phyloP scores from a whole-genome alignment of 1,140 invertebrate genomes.

The Zaprionus davidi region DNA sequence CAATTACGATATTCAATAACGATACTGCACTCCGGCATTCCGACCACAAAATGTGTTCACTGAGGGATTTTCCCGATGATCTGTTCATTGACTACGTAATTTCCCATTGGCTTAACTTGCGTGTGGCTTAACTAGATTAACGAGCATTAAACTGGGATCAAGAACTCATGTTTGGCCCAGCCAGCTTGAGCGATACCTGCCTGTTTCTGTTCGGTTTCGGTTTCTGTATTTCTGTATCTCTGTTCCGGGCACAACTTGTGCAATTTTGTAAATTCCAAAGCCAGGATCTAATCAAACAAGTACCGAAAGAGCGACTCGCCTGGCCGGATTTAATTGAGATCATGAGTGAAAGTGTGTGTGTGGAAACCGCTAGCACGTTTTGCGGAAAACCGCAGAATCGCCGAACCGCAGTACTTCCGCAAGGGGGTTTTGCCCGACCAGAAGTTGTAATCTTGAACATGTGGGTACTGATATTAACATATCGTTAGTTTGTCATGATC shows the following conservation, averaged over 20 bases:
- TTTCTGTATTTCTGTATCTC: constrained; percentile 10
- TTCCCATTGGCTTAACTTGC: constrained; percentile 80
- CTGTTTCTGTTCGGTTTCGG: no score
- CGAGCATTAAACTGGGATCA: constrained; percentile 73
- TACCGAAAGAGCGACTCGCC: constrained; percentile 35
- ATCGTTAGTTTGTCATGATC: constrained; percentile 63
- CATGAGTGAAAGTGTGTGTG: constrained; percentile 54
- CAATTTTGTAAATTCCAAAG: constrained; percentile 80
- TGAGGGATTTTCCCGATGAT: constrained; percentile 62
- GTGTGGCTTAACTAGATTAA: constrained; percentile 64
- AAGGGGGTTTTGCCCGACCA: constrained; percentile 66
- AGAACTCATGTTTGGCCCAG: constrained; percentile 60
- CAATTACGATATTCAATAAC: constrained; percentile 28
- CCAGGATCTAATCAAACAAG: constrained; percentile 80
- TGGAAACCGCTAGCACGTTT: constrained; percentile 66
- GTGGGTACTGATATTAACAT: constrained; percentile 71
- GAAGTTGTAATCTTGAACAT: constrained; percentile 74
- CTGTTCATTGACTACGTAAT: constrained; percentile 77
- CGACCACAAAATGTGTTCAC: constrained; percentile 49
- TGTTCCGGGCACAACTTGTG: constrained; percentile 62
- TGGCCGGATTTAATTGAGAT: constrained; percentile 77
- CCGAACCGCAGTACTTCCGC: constrained; percentile 55
- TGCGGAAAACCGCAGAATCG: constrained; percentile 56
- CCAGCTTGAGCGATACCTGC: constrained; percentile 6
- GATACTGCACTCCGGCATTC: background rate